Percentiles rank a stretch among this genome's conserved stretches.
phyloP scores from a whole-genome alignment of 2,888 invertebrate genomes.

The Callosobruchus maculatus region DNA sequence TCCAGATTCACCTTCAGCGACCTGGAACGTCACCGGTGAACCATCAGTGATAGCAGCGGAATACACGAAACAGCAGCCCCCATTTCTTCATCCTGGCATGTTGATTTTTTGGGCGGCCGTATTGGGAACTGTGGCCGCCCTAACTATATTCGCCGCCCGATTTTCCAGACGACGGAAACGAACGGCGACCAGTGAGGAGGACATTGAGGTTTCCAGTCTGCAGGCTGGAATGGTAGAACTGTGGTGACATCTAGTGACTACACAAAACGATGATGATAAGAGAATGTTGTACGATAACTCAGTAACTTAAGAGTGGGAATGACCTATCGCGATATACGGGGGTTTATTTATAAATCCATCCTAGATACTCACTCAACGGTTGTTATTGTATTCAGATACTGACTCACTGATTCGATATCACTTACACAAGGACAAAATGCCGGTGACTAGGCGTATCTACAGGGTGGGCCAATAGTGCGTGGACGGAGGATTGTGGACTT shows the following conservation, averaged over 20 bases:
- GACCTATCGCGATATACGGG: slow-evolving; percentile 16
- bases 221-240: slow-evolving; percentile 60
- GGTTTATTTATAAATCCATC: slow-evolving; percentile 3
- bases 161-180: slow-evolving; percentile 39
- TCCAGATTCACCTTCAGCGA: neutral
- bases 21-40: neutral
- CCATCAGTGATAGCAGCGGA: neutral
- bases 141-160: slow-evolving; percentile 49
- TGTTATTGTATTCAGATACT: neutral
- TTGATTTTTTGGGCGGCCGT: slow-evolving; percentile 56
- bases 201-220: slow-evolving; percentile 59
- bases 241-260: slow-evolving; percentile 65
- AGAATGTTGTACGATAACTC: slow-evolving; percentile 41
- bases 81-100: slow-evolving; percentile 54
- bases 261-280: slow-evolving; percentile 56
- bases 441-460: too few relatives aligned
- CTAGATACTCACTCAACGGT: neutral
- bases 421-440: too few relatives aligned
- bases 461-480: too few relatives aligned
- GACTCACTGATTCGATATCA: too few relatives aligned
- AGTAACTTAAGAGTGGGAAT: slow-evolving; percentile 32
- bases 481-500: too few relatives aligned
- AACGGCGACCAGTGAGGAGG: slow-evolving; percentile 39
- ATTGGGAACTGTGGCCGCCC: slow-evolving; percentile 55
- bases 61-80: neutral